Conservation (phyloP, 2,113 vertebrate species). For the Entomyzon cyanotis region DNA sequence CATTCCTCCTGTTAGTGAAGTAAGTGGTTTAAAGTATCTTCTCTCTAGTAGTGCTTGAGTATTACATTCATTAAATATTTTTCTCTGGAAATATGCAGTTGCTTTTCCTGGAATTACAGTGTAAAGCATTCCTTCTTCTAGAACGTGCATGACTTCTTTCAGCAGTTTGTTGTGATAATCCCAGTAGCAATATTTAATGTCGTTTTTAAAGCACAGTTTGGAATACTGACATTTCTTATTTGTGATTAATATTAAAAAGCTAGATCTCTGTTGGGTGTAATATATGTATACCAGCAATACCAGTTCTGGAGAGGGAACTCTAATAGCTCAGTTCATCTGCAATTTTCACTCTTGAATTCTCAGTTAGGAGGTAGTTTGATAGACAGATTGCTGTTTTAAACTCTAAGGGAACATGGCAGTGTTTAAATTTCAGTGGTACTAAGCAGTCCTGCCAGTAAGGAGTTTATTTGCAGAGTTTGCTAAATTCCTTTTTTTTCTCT, state of each 20-base stretch:
- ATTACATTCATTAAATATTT: neutral
- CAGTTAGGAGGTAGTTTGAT: neutral
- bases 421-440: neutral
- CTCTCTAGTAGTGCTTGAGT: neutral
- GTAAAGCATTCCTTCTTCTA: neutral
- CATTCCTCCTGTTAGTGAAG: conserved; percentile 88
- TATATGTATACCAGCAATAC: neutral
- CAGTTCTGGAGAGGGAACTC: neutral
- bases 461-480: conserved; percentile 26
- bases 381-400: neutral
- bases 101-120: neutral
- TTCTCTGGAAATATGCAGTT: neutral
- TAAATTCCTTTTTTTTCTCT: neutral
- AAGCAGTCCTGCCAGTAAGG: neutral
- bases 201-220: neutral
- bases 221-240: neutral
- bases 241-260: neutral
- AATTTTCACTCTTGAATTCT: conserved; percentile 8
- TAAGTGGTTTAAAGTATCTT: conserved; percentile 72
- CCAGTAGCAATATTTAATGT: neutral
- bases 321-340: neutral
- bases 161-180: neutral
- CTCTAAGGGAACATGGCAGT: neutral
- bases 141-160: neutral
- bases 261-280: neutral